Percentiles rank a stretch among this genome's conserved stretches.
Conservation (phyloP, 2,888 invertebrate genomes). For the Timandra comae region DNA sequence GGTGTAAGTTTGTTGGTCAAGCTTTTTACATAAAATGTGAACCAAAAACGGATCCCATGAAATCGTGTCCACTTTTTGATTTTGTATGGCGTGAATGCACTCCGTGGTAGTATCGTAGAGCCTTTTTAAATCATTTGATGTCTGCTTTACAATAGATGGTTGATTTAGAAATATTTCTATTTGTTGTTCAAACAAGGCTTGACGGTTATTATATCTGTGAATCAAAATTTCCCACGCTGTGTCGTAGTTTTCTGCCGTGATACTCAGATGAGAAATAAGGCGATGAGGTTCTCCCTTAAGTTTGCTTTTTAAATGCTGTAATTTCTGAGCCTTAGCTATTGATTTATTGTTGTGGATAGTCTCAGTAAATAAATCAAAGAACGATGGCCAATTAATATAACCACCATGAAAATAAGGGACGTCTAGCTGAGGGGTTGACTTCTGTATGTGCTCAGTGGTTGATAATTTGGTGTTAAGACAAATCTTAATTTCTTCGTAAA, state of each 20-base stretch:
- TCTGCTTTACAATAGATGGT: background rate
- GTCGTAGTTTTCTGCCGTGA: slow-evolving; percentile 7
- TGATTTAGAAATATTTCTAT: background rate
- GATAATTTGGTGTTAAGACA: background rate
- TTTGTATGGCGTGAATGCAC: slow-evolving; percentile 16
- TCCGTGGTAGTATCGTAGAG: slow-evolving; percentile 16
- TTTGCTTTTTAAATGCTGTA: slow-evolving; percentile 7
- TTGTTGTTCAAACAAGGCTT: background rate
- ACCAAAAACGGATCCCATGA: slow-evolving; percentile 12
- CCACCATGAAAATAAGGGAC: background rate
- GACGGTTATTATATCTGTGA: slow-evolving; percentile 5
- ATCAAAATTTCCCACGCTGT: slow-evolving; percentile 7
- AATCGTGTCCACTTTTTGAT: slow-evolving; percentile 14
- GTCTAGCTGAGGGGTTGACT: background rate
- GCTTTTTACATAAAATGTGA: slow-evolving; percentile 2
- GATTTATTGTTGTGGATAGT: slow-evolving; percentile 2
- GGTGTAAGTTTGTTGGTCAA: slow-evolving; percentile 1
- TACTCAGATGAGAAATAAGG: slow-evolving; percentile 3
- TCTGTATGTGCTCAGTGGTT: background rate
- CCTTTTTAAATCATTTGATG: slow-evolving; percentile 1
- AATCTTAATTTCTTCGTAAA: background rate
- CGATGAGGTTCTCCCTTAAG: slow-evolving; percentile 5
- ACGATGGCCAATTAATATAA: background rate
- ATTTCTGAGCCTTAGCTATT: slow-evolving; percentile 1
- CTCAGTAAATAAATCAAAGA: slow-evolving; percentile 2